Conservation (phyloP, 2,888 invertebrate species). For the Hydrotaea diabolus region DNA sequence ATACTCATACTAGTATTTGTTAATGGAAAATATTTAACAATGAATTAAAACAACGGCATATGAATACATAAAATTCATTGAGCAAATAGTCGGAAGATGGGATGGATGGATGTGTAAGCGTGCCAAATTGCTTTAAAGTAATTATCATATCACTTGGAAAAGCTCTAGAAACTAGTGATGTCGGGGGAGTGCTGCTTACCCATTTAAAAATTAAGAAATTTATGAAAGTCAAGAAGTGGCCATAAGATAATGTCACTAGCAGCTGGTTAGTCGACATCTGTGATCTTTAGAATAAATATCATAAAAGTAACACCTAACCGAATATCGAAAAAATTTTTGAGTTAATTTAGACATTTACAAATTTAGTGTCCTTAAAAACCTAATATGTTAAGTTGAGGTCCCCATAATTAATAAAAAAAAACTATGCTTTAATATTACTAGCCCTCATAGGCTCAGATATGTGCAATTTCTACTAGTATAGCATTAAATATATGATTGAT, state of each 20-base stretch:
- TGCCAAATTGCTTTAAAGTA: constrained; percentile 12
- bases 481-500: not conserved
- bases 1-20: not conserved
- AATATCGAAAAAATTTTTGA: too few species aligned
- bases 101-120: not conserved
- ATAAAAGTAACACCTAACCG: too few species aligned
- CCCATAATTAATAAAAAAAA: too few species aligned
- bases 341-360: too few species aligned
- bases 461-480: too few species aligned
- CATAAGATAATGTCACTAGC: not conserved
- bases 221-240: not conserved
- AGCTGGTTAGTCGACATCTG: too few species aligned
- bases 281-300: too few species aligned
- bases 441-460: too few species aligned
- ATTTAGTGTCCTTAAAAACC: too few species aligned
- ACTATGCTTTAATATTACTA: too few species aligned
- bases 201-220: not conserved
- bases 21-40: constrained; percentile 40
- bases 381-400: too few species aligned
- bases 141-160: not conserved
- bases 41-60: constrained; percentile 27
- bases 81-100: not conserved
- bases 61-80: constrained; percentile 34
- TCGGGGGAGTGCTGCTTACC: not conserved
- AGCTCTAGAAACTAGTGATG: constrained; percentile 15